These are phyloP conservation scores for Danionella cerebrum DNA, from an alignment of 2,113 vertebrate genomes.

Conservation along the genomic window DNA sequence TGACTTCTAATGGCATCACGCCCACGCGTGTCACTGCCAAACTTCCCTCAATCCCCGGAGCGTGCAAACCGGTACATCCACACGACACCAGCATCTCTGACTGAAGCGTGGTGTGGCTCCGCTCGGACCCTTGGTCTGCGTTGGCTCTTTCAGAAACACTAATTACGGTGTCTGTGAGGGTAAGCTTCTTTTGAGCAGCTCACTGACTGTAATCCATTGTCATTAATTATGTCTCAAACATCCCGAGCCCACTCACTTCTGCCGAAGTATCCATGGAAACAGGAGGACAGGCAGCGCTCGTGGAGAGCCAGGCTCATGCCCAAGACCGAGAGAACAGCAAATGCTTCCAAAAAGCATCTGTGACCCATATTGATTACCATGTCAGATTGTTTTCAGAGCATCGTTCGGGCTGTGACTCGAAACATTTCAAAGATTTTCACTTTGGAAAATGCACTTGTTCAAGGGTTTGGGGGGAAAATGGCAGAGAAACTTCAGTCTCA, in stretches of 20 bases:
- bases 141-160: slow-evolving; percentile 24
- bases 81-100: background rate
- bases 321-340: slow-evolving; percentile 31
- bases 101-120: background rate
- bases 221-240: slow-evolving; percentile 67
- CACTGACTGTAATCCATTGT: slow-evolving; percentile 60
- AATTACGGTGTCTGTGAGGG: slow-evolving; percentile 59
- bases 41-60: background rate
- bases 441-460: background rate
- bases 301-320: slow-evolving; percentile 31
- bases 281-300: slow-evolving; percentile 50
- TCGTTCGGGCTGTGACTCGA: background rate
- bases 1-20: background rate
- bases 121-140: slow-evolving; percentile 4
- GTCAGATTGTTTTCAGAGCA: too few relatives aligned
- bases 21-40: background rate
- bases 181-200: slow-evolving; percentile 51
- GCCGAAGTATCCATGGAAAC: slow-evolving; percentile 65
- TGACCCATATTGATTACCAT: too few relatives aligned
- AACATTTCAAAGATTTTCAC: background rate
- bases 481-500: background rate
- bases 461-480: background rate
- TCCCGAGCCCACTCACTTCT: slow-evolving; percentile 58
- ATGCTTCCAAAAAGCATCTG: background rate
- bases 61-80: slow-evolving; percentile 11